These are phyloP conservation scores for Graptemys geographica DNA, from an alignment of 2,797 vertebrate species.

Conservation along the genomic window DNA sequence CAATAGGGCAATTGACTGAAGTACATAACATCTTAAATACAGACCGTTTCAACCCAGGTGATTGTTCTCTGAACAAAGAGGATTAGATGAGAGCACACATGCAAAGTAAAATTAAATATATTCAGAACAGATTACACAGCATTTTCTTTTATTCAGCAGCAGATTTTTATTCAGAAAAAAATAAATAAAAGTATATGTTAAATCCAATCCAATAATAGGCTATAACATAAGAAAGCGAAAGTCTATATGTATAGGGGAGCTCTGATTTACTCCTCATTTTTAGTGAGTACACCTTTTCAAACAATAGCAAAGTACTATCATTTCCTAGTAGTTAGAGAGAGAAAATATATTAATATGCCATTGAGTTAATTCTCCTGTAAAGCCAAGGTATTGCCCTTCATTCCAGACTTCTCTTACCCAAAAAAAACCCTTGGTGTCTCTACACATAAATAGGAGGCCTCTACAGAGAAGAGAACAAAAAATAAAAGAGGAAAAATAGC, in stretches of 20 bases:
- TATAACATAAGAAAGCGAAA: neutral
- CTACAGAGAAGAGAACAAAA: neutral
- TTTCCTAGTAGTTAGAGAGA: neutral
- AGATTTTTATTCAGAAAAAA: neutral
- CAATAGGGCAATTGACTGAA: neutral
- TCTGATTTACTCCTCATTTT: neutral
- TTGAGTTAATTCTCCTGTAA: neutral
- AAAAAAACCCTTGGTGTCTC: neutral
- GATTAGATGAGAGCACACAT: neutral
- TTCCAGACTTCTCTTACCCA: neutral
- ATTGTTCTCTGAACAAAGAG: neutral
- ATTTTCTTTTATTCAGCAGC: neutral
- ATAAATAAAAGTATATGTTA: neutral
- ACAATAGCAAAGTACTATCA: neutral
- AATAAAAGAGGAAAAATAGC: neutral
- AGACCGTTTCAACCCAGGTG: neutral
- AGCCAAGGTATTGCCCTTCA: neutral
- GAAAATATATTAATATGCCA: neutral
- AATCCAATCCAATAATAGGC: neutral
- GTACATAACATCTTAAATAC: neutral
- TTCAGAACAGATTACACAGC: neutral
- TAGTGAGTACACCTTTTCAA: neutral
- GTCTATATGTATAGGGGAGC: neutral
- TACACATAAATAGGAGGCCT: neutral
- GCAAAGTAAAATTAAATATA: neutral